Evolutionary conservation across 1,140 invertebrate species (phyloP).

Genomic region (Ceratoteleas bidentatus): DNA sequence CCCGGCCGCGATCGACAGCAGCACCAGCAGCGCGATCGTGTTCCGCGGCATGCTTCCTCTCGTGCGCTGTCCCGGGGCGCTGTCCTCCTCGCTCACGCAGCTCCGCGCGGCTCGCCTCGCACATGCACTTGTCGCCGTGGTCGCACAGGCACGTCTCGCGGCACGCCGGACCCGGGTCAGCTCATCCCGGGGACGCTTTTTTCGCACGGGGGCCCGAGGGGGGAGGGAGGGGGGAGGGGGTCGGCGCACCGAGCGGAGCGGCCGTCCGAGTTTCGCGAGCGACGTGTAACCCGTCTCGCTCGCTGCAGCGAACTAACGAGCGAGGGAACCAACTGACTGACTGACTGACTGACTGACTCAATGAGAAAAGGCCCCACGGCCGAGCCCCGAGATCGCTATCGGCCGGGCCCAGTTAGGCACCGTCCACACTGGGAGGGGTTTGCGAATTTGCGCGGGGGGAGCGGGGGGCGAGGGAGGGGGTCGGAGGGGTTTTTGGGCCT

Average conservation of each 20-base stretch:
- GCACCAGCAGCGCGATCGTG: conserved; percentile 67
- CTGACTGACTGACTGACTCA: conserved; percentile 80
- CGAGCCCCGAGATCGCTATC: conserved; percentile 68
- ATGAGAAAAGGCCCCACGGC: conserved; percentile 75
- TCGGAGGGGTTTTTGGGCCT: too few species aligned
- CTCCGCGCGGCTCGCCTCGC: too few species aligned
- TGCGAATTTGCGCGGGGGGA: too few species aligned
- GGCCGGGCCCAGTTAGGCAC: conserved; percentile 69
- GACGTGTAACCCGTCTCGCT: conserved; percentile 72
- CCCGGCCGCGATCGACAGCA: conserved; percentile 64
- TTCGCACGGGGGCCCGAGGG: too few species aligned
- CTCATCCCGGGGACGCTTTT: too few species aligned
- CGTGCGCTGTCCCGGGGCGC: too few species aligned
- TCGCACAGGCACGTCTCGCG: too few species aligned
- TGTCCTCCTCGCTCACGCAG: too few species aligned
- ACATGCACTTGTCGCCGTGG: too few species aligned
- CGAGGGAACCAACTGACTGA: conserved; percentile 79
- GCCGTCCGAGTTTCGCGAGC: conserved; percentile 30
- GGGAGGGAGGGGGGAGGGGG: too few species aligned
- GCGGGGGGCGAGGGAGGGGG: too few species aligned
- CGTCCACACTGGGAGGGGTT: conserved; percentile 65
- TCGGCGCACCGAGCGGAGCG: conserved; percentile 17
- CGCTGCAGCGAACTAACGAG: conserved; percentile 73
- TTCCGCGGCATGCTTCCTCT: conserved; percentile 68
- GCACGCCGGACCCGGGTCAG: too few species aligned